Evolutionary conservation across 2,797 vertebrate genomes (phyloP).

Genomic region (Mionectes olivaceus): DNA sequence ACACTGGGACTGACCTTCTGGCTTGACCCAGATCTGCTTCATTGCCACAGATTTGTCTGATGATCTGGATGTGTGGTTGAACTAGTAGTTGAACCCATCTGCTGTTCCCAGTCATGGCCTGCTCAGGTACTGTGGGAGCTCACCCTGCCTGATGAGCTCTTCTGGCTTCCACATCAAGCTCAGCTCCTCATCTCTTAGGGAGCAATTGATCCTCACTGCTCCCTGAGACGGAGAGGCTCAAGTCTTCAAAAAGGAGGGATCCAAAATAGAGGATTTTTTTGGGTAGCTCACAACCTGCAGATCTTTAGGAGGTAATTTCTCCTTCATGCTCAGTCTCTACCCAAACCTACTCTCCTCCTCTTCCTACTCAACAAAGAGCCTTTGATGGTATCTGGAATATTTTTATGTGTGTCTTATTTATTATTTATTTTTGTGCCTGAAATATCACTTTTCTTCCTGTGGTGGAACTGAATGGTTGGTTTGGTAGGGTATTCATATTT

Average conservation of each 20-base stretch:
- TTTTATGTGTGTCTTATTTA: not conserved
- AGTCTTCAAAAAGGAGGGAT: not conserved
- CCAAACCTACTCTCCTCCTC: not conserved
- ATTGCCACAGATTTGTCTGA: not conserved
- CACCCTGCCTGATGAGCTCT: not conserved
- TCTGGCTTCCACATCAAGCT: not conserved
- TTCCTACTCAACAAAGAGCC: not conserved
- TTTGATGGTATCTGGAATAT: not conserved
- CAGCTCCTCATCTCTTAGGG: not conserved
- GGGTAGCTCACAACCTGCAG: not conserved
- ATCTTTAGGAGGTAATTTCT: fast-evolving
- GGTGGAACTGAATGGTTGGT: not conserved
- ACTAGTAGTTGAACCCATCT: not conserved
- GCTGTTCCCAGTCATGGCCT: too few relatives aligned
- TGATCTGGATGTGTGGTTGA: not conserved
- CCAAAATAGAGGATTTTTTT: not conserved
- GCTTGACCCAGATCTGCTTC: not conserved
- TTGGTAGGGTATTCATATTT: not conserved
- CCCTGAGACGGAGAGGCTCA: not conserved
- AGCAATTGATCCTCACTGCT: not conserved
- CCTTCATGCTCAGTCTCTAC: not conserved
- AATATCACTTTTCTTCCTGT: not conserved
- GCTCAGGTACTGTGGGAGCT: not conserved
- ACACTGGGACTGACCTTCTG: not conserved
- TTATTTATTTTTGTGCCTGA: not conserved